A percentile compares a stretch with the other conserved stretches of the same genome.
These are phyloP conservation scores for Chymomyza caudatula DNA, from an alignment of 2,888 invertebrate species.

Conservation along the genomic window DNA sequence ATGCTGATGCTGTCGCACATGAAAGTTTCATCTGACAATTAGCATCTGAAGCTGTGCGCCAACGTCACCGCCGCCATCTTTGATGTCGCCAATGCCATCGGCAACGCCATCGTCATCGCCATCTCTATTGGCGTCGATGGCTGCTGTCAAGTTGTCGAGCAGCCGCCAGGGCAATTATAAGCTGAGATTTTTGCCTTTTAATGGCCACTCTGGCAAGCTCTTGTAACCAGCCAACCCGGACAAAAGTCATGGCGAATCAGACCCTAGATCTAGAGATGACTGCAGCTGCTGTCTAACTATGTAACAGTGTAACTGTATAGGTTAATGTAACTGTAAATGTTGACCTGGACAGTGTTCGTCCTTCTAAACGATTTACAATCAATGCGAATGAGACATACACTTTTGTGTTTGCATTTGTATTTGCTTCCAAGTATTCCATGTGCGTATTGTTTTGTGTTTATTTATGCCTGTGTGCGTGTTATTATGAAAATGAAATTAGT, in stretches of 20 bases:
- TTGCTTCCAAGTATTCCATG: slow-evolving; percentile 18
- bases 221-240: too few species aligned
- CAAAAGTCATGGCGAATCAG: neutral
- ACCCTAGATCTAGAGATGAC: neutral
- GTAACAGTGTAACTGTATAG: slow-evolving; percentile 4
- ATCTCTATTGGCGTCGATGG: neutral
- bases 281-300: slow-evolving; percentile 33
- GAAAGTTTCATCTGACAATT: slow-evolving; percentile 7
- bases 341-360: slow-evolving; percentile 40
- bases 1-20: slow-evolving; percentile 13
- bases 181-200: slow-evolving; percentile 18
- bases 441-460: neutral
- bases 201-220: neutral
- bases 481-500: slow-evolving; percentile 69
- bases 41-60: slow-evolving; percentile 3
- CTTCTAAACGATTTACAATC: slow-evolving; percentile 63
- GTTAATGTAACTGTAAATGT: neutral
- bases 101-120: neutral
- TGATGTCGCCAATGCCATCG: neutral
- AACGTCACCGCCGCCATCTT: neutral
- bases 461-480: slow-evolving; percentile 25
- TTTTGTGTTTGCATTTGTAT: neutral
- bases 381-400: neutral
- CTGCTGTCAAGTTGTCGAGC: slow-evolving; percentile 11
- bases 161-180: slow-evolving; percentile 33